Base-by-base conservation (phyloP, 2,888 invertebrate genomes). In the Girardia tigrina region DNA sequence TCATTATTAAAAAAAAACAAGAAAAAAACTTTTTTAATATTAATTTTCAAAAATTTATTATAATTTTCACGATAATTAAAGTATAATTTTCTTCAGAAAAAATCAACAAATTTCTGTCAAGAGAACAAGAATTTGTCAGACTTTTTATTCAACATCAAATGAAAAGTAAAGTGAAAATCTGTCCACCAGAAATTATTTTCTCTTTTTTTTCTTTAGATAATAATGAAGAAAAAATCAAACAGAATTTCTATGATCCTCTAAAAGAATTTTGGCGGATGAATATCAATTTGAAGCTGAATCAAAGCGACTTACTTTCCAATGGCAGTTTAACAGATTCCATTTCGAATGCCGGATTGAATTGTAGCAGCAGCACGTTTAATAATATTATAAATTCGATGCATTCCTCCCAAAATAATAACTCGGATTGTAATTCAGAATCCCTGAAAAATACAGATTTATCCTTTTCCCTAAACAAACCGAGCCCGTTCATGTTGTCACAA, bases 91-190 rank as follows among this genome's bases (percentile, higher is more conserved):
- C n/a, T n/a, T n/a, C n/a, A 56, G 56, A 56, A 56, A 56, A 56
- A 23, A 23, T 56, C 56, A 56, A 56, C 23, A 56, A 56, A n/a
- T 56, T 56, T 56, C n/a, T 56, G n/a, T 20, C 56, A 16, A 56
- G 56, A 56, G 56, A 56, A 56, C 56, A 56, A 56, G 56, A 56
- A 56, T 56, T 56, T n/a, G 8, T 56, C n/a, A 56, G 56, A 56
- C 56, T 56, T 56, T 56, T 56, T n/a, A 56, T 56, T 56, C 56
- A 56, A 56, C 56, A 56, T 56, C 56, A 56, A 56, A 56, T 56
- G 56, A 56, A 56, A 56, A 56, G 56, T 56, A 12, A 36, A 36
- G 8, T 36, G 16, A 12, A 36, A 36, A 12, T 36, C 16, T 36
- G 8, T 36, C 16, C 16, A 12, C 12, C 12, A 12, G 8, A 36